Conservation (phyloP, 2,113 vertebrate species). For the Nesoenas mayeri region DNA sequence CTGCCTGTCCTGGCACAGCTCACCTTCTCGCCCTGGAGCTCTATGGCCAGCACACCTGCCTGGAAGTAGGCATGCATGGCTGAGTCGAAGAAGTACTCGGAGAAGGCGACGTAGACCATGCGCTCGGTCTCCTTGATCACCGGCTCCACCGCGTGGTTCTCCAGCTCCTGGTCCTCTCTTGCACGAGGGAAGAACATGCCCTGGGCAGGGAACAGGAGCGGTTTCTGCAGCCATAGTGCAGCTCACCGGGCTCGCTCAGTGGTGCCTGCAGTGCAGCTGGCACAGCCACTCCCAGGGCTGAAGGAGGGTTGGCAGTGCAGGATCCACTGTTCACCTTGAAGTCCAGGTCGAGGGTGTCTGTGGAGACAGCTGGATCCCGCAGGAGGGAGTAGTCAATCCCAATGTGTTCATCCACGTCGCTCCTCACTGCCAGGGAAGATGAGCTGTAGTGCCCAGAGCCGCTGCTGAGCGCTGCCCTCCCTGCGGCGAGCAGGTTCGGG, state of each 20-base stretch:
- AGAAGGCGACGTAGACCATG: conserved; percentile 93
- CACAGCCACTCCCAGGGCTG: not conserved
- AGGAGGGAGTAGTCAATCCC: conserved; percentile 96
- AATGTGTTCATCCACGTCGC: conserved; percentile 81
- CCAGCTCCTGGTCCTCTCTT: conserved; percentile 69
- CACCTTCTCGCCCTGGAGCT: conserved; percentile 85
- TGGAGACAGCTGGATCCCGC: conserved; percentile 80
- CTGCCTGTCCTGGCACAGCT: rapidly evolving
- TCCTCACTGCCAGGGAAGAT: conserved; percentile 72
- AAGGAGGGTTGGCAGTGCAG: not conserved
- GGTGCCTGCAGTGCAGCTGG: rapidly evolving
- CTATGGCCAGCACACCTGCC: conserved; percentile 80
- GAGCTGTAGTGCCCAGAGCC: not conserved
- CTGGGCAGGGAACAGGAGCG: conserved; percentile 55
- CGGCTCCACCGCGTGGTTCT: conserved; percentile 82
- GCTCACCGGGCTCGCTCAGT: rapidly evolving
- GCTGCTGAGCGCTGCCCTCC: not conserved
- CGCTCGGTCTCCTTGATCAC: conserved; percentile 83
- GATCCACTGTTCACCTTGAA: conserved; percentile 82
- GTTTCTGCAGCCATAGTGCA: rapidly evolving
- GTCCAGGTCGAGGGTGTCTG: conserved; percentile 84
- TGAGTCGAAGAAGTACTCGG: conserved; percentile 94
- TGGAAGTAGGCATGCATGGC: conserved; percentile 88
- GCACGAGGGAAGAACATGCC: conserved; percentile 88
- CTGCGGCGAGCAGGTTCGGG: rapidly evolving